Conservation (phyloP, 2,113 vertebrate species). For the Egretta garzetta region DNA sequence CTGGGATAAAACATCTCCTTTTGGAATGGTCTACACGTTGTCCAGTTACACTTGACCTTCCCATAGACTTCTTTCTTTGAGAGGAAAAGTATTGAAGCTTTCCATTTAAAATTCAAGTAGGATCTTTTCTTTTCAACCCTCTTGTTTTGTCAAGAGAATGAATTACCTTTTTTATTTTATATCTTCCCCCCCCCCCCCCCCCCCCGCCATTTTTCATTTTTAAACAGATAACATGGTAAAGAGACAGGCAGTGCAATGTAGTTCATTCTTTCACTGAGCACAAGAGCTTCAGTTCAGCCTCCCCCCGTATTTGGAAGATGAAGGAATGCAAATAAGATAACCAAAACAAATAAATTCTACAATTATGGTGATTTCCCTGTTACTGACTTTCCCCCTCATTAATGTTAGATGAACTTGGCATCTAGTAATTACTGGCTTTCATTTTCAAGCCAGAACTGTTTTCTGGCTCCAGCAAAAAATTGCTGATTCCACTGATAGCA, state of each 20-base stretch:
- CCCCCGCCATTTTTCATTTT: neutral
- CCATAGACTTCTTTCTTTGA: neutral
- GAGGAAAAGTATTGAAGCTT: neutral
- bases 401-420: slow-evolving; percentile 41
- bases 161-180: neutral
- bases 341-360: neutral
- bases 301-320: neutral
- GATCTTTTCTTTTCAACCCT: neutral
- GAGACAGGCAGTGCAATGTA: neutral
- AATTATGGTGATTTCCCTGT: slow-evolving; percentile 11
- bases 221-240: neutral
- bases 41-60: neutral
- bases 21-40: neutral
- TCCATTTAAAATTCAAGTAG: neutral
- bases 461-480: slow-evolving; percentile 15
- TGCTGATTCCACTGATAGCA: neutral
- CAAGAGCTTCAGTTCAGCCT: neutral
- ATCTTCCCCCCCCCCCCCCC: neutral
- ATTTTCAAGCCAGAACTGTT: slow-evolving; percentile 21
- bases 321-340: neutral
- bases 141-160: neutral
- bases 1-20: neutral
- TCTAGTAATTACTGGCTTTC: slow-evolving; percentile 22
- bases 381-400: neutral
- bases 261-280: neutral